phyloP scores from a whole-genome alignment of 2,888 invertebrate genomes.

The Dusona sp. region DNA sequence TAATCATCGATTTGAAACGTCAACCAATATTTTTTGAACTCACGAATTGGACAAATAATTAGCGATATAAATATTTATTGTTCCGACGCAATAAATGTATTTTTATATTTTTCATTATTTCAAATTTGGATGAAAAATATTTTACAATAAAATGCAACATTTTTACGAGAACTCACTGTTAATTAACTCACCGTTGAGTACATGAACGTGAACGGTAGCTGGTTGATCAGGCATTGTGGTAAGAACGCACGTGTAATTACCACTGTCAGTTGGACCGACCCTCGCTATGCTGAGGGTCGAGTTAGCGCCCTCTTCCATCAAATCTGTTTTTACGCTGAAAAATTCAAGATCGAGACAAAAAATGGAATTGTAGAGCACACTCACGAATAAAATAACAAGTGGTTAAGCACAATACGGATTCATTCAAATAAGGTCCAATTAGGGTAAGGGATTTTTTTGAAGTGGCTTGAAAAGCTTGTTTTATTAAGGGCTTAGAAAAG shows the following conservation, averaged over 20 bases:
- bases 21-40: no score
- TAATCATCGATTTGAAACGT: no score
- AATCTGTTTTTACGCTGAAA: conserved; percentile 85
- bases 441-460: conserved; percentile 1
- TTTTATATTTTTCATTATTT: neutral
- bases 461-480: neutral
- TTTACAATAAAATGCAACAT: neutral
- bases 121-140: neutral
- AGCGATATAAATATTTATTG: no score
- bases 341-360: conserved; percentile 18
- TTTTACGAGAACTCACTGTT: neutral
- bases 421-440: conserved; percentile 38
- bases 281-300: conserved; percentile 85
- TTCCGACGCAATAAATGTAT: neutral
- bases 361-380: neutral
- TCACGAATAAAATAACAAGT: neutral
- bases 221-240: conserved; percentile 84
- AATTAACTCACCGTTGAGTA: conserved; percentile 85
- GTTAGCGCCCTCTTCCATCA: conserved; percentile 85
- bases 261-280: conserved; percentile 85
- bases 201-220: conserved; percentile 85
- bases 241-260: conserved; percentile 86
- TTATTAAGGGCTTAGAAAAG: neutral
- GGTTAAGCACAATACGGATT: neutral
- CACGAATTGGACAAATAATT: no score